A percentile compares a stretch with the other conserved stretches of the same genome.
Evolutionary conservation across 2,888 invertebrate genomes (phyloP).

Genomic region (Tipula lateralis): DNA sequence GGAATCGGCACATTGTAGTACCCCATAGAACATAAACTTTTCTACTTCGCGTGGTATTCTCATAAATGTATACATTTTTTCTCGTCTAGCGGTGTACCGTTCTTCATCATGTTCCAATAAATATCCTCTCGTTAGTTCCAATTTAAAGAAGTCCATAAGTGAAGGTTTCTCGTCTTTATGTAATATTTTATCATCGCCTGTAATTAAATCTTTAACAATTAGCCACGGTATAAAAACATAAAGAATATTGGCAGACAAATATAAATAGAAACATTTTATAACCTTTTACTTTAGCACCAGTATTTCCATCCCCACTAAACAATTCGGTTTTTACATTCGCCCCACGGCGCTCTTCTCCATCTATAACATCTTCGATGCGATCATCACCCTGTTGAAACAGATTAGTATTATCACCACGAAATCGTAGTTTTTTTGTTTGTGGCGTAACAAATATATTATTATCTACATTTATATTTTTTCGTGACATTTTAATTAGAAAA

Average conservation of each 20-base stretch:
- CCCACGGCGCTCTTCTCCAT: conserved; percentile 35
- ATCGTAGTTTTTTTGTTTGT: conserved; percentile 50
- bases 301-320: conserved; percentile 34
- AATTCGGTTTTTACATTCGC: conserved; percentile 33
- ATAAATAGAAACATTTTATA: too few species aligned
- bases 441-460: conserved; percentile 35
- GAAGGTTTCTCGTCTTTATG: conserved; percentile 38
- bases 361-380: conserved; percentile 41
- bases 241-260: too few species aligned
- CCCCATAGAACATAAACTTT: conserved; percentile 89
- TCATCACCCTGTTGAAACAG: conserved; percentile 38
- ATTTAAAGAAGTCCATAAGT: conserved; percentile 66
- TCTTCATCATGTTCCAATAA: conserved; percentile 92
- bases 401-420: conserved; percentile 47
- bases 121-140: conserved; percentile 89
- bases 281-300: conserved; percentile 25
- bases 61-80: conserved; percentile 95
- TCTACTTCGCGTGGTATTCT: conserved; percentile 89
- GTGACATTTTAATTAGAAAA: conserved; percentile 39
- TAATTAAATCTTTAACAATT: conserved; percentile 28
- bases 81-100: conserved; percentile 85
- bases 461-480: conserved; percentile 36
- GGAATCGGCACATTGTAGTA: conserved; percentile 94
- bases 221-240: background rate
- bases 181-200: conserved; percentile 29